phyloP scores from a whole-genome alignment of 1,140 invertebrate genomes.

The Rhysida immarginata region DNA sequence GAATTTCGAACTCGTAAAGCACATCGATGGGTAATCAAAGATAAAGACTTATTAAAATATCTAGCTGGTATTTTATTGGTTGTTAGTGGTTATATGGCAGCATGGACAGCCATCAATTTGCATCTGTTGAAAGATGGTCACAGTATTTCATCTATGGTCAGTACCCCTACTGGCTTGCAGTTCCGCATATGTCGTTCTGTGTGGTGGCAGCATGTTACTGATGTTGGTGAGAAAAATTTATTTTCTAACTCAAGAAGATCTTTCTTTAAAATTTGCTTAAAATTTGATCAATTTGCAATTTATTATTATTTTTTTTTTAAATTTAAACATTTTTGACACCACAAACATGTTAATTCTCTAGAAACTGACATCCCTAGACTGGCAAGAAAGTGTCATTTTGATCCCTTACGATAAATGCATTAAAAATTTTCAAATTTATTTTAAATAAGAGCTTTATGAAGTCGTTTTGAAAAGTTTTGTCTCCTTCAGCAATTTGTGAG shows the following conservation, averaged over 20 bases:
- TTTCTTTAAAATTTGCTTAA: no score
- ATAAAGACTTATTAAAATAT: slow-evolving; percentile 70
- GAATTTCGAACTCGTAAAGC: slow-evolving; percentile 69
- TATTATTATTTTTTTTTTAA: no score
- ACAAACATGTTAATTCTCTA: no score
- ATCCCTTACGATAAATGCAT: no score
- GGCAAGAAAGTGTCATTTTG: no score
- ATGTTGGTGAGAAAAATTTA: slow-evolving; percentile 36
- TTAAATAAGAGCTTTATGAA: no score
- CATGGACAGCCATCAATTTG: slow-evolving; percentile 53
- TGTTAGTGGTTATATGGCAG: slow-evolving; percentile 65
- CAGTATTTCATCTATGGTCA: slow-evolving; percentile 31
- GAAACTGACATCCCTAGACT: no score
- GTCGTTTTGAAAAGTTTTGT: no score
- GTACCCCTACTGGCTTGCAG: slow-evolving; percentile 33
- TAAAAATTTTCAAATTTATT: no score
- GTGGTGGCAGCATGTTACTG: slow-evolving; percentile 80
- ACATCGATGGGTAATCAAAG: slow-evolving; percentile 67
- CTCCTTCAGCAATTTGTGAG: no score
- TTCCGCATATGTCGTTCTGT: slow-evolving; percentile 54
- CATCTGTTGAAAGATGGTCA: slow-evolving; percentile 21
- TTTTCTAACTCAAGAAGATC: not conserved
- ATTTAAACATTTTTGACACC: no score
- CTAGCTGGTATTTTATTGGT: slow-evolving; percentile 55
- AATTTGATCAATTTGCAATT: no score